A percentile compares a stretch with the other conserved stretches of the same genome.
These are phyloP conservation scores for Caenorhabditis sp. DNA, from an alignment of 2,888 invertebrate genomes.

Conservation along the genomic window DNA sequence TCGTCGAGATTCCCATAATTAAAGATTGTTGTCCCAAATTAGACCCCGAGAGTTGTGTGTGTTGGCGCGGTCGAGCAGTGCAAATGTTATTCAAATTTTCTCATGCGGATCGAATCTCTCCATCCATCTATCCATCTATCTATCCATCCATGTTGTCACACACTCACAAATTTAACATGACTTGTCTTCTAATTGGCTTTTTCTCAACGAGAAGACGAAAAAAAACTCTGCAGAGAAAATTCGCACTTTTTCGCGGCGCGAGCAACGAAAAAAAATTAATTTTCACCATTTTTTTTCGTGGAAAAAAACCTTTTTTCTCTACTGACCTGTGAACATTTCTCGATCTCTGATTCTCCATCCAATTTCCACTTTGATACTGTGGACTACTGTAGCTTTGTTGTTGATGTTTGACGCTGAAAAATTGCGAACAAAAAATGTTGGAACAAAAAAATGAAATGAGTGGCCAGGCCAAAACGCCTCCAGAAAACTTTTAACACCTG, in stretches of 20 bases:
- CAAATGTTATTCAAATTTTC: slow-evolving; percentile 1
- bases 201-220: slow-evolving; percentile 1
- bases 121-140: neutral
- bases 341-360: slow-evolving; percentile 39
- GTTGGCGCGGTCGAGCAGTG: neutral
- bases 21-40: no score
- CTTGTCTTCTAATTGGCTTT: neutral
- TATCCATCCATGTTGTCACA: neutral
- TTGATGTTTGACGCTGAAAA: slow-evolving; percentile 21
- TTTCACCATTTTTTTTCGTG: slow-evolving; percentile 19
- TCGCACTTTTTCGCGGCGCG: slow-evolving; percentile 7
- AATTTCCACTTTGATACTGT: slow-evolving; percentile 37
- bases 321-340: slow-evolving; percentile 24
- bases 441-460: neutral
- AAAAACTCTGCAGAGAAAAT: slow-evolving; percentile 24
- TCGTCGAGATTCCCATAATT: no score
- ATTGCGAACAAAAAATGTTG: neutral
- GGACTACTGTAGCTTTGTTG: slow-evolving; percentile 42
- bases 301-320: neutral
- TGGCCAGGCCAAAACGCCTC: slow-evolving; percentile 5
- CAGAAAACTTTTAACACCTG: slow-evolving; percentile 16
- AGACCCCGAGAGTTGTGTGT: neutral
- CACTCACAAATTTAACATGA: neutral
- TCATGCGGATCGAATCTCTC: slow-evolving; percentile 2
- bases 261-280: slow-evolving; percentile 32